Base-by-base conservation (phyloP, 2,888 invertebrate species). In the Baccha elongata region DNA sequence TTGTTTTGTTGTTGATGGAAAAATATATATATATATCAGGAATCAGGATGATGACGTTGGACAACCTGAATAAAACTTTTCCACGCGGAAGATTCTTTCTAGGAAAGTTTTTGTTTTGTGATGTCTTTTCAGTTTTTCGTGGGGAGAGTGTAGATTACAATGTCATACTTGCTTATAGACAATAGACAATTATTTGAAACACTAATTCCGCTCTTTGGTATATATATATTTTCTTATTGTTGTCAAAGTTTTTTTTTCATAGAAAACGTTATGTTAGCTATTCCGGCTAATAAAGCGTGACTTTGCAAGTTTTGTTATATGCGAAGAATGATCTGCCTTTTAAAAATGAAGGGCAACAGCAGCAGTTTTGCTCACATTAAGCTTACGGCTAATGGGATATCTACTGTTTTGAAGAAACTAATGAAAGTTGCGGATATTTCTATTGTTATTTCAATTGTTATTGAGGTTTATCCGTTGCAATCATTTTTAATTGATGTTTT, bases 31-130 rank as follows among this genome's bases (percentile, higher is more conserved):
- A 83, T 69, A 67, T 68, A 73, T 78, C 72, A 50, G 72, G 72
- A 73, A 58, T 58, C 55, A 58, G 55, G 55, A 58, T 78, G 81
- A 60, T 60, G 64, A 68, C 72, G 72, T 68, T 62, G 78, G 68
- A 64, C 78, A 83, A 83, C 83, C 83, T 83, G 83, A 83, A 83
- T 83, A 67, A 83, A 83, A 83, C 78, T 73, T 78, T 68, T 68
- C 62, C 83, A 78, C 62, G 81, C 75, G 71, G 58, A 74, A 69
- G 69, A 80, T 46, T 68, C 44, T 55, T 60, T 26, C 2, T 15
- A 8, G 26, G 29, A 46, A 72, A 75, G 53, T 58, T 72, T 74
- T 67, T 55, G 26, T 55, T 42, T 11, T 62, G 29, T 21, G 19
- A 40, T 40, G 23, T 29, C 29, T 37, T 42, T 44, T 13, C 23